A percentile compares a stretch with the other conserved stretches of the same genome.
Evolutionary conservation across 2,113 vertebrate genomes (phyloP).

Genomic region (Pachycephala philippinensis): DNA sequence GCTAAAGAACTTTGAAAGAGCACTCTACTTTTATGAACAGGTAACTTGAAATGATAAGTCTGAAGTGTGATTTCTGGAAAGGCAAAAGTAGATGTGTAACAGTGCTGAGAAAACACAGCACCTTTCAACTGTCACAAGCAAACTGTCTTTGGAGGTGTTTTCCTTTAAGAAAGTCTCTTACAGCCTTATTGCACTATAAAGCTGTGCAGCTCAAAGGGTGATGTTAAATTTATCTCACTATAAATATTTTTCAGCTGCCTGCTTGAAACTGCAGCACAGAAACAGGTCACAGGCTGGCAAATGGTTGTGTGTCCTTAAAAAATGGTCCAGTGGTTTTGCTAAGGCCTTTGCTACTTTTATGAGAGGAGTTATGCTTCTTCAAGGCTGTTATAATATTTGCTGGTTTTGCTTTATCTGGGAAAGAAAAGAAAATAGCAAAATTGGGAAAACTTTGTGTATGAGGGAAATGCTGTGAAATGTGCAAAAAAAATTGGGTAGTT

Average conservation of each 20-base stretch:
- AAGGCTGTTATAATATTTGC: not conserved
- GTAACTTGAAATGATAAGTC: conserved; percentile 65
- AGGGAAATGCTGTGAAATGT: not conserved
- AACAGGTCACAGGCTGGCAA: not conserved
- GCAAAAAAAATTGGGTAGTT: not conserved
- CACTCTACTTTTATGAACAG: conserved; percentile 99
- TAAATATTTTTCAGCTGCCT: conserved; percentile 42
- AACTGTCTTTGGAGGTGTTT: not conserved
- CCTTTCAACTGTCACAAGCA: not conserved
- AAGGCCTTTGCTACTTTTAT: not conserved
- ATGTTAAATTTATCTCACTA: conserved; percentile 49
- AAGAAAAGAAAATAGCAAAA: not conserved
- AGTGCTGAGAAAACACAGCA: not conserved
- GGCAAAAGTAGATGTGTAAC: not conserved
- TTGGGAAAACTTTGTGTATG: not conserved
- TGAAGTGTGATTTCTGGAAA: not conserved
- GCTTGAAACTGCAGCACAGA: not conserved
- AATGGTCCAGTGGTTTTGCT: not conserved
- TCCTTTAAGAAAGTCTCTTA: not conserved
- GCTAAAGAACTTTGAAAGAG: conserved; percentile 97
- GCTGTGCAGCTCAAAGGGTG: conserved; percentile 21
- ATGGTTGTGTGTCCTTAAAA: not conserved
- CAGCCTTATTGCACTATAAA: not conserved
- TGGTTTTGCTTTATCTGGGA: not conserved
- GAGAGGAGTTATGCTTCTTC: not conserved